Base-by-base conservation (phyloP, 2,113 vertebrate species). In the Danio rerio region DNA sequence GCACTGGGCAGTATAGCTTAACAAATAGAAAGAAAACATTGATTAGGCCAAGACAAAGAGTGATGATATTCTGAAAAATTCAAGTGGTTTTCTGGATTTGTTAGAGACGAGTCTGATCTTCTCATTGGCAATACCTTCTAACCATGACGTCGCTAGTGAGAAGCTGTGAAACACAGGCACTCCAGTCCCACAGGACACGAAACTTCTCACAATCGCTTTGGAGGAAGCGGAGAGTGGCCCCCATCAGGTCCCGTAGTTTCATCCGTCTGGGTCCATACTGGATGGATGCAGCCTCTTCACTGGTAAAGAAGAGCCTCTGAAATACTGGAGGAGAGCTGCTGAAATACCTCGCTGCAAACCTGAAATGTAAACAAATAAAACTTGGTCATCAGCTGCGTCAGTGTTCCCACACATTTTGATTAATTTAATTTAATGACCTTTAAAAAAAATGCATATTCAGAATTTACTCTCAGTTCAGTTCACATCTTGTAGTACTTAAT, bases 201-300 rank as follows among this genome's bases (percentile, higher is more conserved):
- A 96, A 99, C 75, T 95, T 92, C 8, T 92, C 90, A 31, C 92
- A 96, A 16, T 97, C 96, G 42, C 94, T 95, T 31, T 96, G 94
- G 11, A 99, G 92, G 87, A 99, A 98, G 18, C 92, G 95, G 42
- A 96, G 94, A 0, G 98, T 96, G 58, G 98, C 98, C 59, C 95
- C 96, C 98, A 99, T 99, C 5, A 99, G 93, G 88, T 99, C 98
- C 0, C 97, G 94, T 59, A 99, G 92, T 88, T 99, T 99, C 96
- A 99, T 99, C 52, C 97, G 93, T 45, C 95, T 93, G 11, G 96
- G 96, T 0, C 96, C 97, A 0, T 98, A 99, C 10, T 95, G 95
- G 42, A 99, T 95, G 0, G 95, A 90, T 7, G 90, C 95, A 3
- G 97, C 89, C 89, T 98, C 96, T 11, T 97, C 96, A 49, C 94